Evolutionary conservation across 2,113 vertebrate species (phyloP).

Genomic region (Bagarius yarrelli): DNA sequence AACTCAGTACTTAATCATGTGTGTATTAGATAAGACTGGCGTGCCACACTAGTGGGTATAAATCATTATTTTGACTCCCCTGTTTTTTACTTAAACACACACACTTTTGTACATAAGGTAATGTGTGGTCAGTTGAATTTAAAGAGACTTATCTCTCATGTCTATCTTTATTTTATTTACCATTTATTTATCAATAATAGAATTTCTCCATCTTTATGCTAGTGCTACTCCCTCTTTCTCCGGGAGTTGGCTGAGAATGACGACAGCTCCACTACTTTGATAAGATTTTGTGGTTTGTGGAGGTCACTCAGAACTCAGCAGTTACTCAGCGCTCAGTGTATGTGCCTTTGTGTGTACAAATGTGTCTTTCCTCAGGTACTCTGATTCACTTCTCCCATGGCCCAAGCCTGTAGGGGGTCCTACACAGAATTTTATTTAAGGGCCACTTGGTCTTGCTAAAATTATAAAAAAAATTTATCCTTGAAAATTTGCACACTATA

Average conservation of each 20-base stretch:
- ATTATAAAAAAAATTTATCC: too few species aligned
- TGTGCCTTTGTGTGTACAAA: not conserved
- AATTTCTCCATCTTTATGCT: slow-evolving; percentile 28
- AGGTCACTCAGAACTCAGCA: slow-evolving; percentile 36
- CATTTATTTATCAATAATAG: slow-evolving; percentile 3
- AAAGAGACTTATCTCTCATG: not conserved
- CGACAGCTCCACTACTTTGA: slow-evolving; percentile 48
- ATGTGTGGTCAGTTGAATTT: slow-evolving; percentile 6
- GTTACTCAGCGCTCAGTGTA: slow-evolving; percentile 24
- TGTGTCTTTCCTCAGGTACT: too few species aligned
- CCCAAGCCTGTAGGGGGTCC: too few species aligned
- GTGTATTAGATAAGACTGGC: not conserved
- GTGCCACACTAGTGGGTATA: not conserved
- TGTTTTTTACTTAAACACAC: not conserved
- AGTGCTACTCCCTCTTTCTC: slow-evolving; percentile 30
- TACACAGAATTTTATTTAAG: too few species aligned
- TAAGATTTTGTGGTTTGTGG: slow-evolving; percentile 48
- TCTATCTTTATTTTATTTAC: slow-evolving; percentile 2
- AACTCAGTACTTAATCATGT: not conserved
- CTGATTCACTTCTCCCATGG: too few species aligned
- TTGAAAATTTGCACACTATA: too few species aligned
- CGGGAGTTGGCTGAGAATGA: slow-evolving; percentile 49
- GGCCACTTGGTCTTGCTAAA: too few species aligned
- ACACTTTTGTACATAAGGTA: slow-evolving; percentile 11
- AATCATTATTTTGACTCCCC: not conserved